phyloP scores from a whole-genome alignment of 2,113 vertebrate genomes.

The Chloropsis cyanopogon region DNA sequence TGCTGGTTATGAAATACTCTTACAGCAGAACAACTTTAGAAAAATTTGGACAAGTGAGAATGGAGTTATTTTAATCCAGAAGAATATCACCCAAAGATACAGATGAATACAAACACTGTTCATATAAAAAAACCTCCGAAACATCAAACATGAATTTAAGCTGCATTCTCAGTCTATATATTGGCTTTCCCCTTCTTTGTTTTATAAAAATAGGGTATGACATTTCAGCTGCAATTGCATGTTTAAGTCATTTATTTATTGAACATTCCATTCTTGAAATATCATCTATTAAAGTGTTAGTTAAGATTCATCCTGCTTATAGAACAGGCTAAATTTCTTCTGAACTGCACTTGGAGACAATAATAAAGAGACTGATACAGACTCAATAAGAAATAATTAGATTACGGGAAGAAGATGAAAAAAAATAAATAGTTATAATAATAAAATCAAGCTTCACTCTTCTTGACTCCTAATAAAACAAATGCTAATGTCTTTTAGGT shows the following conservation, averaged over 20 bases:
- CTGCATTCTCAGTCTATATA: slow-evolving; percentile 4
- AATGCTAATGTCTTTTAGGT: not conserved
- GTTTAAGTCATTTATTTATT: slow-evolving; percentile 43
- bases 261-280: slow-evolving; percentile 44
- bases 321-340: slow-evolving; percentile 2
- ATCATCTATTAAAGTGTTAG: slow-evolving; percentile 41
- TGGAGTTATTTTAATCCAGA: slow-evolving; percentile 47
- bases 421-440: not conserved
- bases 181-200: slow-evolving; percentile 3
- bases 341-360: not conserved
- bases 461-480: not conserved
- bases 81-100: slow-evolving; percentile 28
- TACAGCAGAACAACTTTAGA: not conserved
- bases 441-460: not conserved
- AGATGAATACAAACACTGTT: slow-evolving; percentile 30
- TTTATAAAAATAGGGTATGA: slow-evolving; percentile 42
- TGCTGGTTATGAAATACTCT: slow-evolving; percentile 3
- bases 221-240: slow-evolving; percentile 17
- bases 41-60: slow-evolving; percentile 36
- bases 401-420: not conserved
- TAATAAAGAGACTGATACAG: not conserved
- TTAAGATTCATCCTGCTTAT: slow-evolving; percentile 16
- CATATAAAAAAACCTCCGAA: not conserved
- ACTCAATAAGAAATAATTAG: not conserved
- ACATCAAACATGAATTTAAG: not conserved